Conservation (phyloP, 2,888 invertebrate species). For the Drosophila prostipennis region DNA sequence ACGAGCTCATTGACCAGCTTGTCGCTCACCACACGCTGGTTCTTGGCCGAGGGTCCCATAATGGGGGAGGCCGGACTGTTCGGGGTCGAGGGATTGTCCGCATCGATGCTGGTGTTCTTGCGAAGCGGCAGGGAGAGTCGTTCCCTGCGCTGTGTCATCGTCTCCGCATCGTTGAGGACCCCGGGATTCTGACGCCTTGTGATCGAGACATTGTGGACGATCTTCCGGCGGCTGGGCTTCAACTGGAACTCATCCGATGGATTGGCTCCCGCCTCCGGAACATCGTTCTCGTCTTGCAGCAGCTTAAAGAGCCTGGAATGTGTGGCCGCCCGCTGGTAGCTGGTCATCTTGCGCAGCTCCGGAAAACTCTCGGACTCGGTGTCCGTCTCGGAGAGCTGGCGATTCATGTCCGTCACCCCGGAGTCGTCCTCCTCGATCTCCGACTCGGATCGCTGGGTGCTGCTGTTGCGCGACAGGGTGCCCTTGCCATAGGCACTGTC, state of each 20-base stretch:
- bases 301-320: conserved; percentile 89
- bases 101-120: conserved; percentile 84
- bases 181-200: conserved; percentile 83
- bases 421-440: conserved; percentile 88
- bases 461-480: conserved; percentile 80
- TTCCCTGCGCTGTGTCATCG: conserved; percentile 84
- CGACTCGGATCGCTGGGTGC: conserved; percentile 84
- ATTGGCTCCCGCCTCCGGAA: conserved; percentile 57
- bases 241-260: conserved; percentile 77
- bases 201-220: conserved; percentile 84
- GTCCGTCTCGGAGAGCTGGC: conserved; percentile 88
- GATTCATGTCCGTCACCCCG: conserved; percentile 89
- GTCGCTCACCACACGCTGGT: conserved; percentile 85
- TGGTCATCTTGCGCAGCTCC: conserved; percentile 86
- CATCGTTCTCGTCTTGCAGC: conserved; percentile 86
- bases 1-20: conserved; percentile 86
- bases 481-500: conserved; percentile 76
- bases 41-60: conserved; percentile 83
- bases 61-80: conserved; percentile 85
- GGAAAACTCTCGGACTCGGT: conserved; percentile 87
- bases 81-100: conserved; percentile 85
- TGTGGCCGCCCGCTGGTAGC: conserved; percentile 89
- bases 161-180: conserved; percentile 81
- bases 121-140: conserved; percentile 85
- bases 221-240: conserved; percentile 81